A percentile compares a stretch with the other conserved stretches of the same genome.
Conservation (phyloP, 2,888 invertebrate species). For the Liodrosophila aerea region DNA sequence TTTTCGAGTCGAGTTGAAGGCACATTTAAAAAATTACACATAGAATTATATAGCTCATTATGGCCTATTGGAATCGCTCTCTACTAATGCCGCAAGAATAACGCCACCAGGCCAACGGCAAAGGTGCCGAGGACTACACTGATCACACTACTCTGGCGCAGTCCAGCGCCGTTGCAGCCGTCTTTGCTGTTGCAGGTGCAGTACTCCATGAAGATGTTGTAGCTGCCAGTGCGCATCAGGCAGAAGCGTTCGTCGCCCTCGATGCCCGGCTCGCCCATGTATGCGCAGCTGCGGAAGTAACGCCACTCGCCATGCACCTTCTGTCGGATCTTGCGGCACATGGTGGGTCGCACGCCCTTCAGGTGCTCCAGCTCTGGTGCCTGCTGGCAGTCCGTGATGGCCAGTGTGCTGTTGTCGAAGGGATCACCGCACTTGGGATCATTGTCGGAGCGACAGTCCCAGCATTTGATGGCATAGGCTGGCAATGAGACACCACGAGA, state of each 20-base stretch:
- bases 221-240: constrained; percentile 94
- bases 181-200: constrained; percentile 96
- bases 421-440: constrained; percentile 96
- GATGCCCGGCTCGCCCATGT: constrained; percentile 94
- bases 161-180: constrained; percentile 90
- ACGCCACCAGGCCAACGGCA: constrained; percentile 48
- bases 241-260: constrained; percentile 95
- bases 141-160: constrained; percentile 75
- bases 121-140: constrained; percentile 42
- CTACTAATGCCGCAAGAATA: constrained; percentile 50
- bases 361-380: constrained; percentile 86
- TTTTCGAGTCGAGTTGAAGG: constrained; percentile 48
- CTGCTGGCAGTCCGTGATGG: constrained; percentile 91
- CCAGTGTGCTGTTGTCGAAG: constrained; percentile 93
- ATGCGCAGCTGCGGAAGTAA: constrained; percentile 94
- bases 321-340: constrained; percentile 96
- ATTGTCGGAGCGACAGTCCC: constrained; percentile 93
- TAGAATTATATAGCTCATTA: too few relatives aligned
- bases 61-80: too few relatives aligned
- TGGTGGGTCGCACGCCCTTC: constrained; percentile 88
- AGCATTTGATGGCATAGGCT: constrained; percentile 91
- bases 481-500: constrained; percentile 27
- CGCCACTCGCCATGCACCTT: constrained; percentile 96
- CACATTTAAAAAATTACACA: constrained; percentile 39
- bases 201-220: constrained; percentile 96